Base-by-base conservation (phyloP, 2,888 invertebrate genomes). In the Trachelus iudaicus region DNA sequence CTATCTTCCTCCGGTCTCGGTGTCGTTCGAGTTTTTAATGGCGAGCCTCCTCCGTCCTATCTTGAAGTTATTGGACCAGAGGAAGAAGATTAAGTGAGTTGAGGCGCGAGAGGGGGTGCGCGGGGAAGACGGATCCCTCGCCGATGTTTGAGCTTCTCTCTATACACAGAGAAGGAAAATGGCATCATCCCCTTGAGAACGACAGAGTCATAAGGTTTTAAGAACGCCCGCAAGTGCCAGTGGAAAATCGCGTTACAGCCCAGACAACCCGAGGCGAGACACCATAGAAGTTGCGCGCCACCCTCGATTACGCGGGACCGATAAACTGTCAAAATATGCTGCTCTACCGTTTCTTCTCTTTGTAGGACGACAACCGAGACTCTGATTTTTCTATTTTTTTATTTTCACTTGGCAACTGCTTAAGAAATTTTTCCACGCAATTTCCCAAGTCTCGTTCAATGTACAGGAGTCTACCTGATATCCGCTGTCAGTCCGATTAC, bases 261-360 rank as follows among this genome's bases (percentile, higher is more conserved):
- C 56, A 23, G 56, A 56, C 56, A 56, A 56, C 56, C 56, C 6
- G 9, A 56, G 56, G 56, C 23, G 23, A 56, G 56, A 56, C 56
- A 56, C 23, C 23, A 23, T 23, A 56, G 56, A 56, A 56, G 9
- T 15, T 56, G 56, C 23, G 6, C 23, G 23, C 23, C 56, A 56
- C 9, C 23, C 56, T 56, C 56, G 56, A 56, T 23, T 56, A 56
- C 15, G 23, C 23, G 9, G 23, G 23, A 23, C 79, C 82, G 85
- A 88, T 86, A 87, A 87, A 88, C 88, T 87, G 86, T 85, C 83
- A 80, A 85, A 85, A 83, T 82, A 81, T 83, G 83, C 85, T 84
- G 82, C 86, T 87, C 87, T 85, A 86, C 85, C 87, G 87, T 86
- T 87, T 86, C 82, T 85, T 85, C 86, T 88, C 88, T 86, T 88